Conservation (phyloP, 2,888 invertebrate species). For the Limnephilus marmoratus region DNA sequence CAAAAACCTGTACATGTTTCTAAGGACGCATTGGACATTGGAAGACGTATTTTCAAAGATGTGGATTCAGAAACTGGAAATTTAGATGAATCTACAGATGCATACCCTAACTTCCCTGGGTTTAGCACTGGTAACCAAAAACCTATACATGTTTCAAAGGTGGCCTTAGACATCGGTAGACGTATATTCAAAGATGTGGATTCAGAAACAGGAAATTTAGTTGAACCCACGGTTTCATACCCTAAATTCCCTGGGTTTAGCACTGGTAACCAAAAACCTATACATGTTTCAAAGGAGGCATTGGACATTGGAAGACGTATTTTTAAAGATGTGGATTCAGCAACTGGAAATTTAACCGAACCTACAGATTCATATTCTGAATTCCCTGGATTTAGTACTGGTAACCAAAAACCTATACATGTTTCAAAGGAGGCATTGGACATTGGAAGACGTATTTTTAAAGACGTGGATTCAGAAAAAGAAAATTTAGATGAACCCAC, state of each 20-base stretch:
- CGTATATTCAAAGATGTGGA: neutral
- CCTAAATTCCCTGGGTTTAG: slow-evolving; percentile 24
- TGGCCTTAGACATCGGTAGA: neutral
- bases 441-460: neutral
- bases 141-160: neutral
- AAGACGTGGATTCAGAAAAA: neutral
- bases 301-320: neutral
- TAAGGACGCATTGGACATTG: neutral
- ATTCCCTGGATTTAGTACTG: slow-evolving; percentile 11
- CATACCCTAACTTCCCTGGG: neutral
- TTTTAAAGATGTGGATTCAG: neutral
- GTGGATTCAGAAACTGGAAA: slow-evolving; percentile 21
- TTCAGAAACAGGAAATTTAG: neutral
- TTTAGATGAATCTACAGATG: neutral
- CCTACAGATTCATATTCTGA: neutral
- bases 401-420: neutral
- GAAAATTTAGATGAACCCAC: neutral
- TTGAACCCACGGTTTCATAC: too few relatives aligned
- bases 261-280: neutral
- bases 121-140: neutral
- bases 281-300: neutral
- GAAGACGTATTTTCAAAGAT: neutral
- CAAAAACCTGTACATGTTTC: neutral
- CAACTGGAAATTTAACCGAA: neutral
- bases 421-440: neutral